These are phyloP conservation scores for Cyanoramphus novaezelandiae DNA, from an alignment of 2,113 vertebrate species.

Conservation along the genomic window DNA sequence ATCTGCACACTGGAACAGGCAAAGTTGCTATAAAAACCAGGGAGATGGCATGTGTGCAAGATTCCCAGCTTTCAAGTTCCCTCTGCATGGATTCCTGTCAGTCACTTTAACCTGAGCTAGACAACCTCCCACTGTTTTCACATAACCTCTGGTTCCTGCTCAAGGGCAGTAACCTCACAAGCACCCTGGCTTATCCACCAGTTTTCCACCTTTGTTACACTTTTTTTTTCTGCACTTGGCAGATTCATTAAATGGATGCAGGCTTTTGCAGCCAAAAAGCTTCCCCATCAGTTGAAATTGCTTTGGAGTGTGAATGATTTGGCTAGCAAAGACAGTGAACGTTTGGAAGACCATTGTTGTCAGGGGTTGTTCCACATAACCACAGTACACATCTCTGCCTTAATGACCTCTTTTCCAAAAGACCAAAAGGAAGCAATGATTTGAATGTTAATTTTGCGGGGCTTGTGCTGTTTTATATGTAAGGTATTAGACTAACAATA, in stretches of 20 bases:
- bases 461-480: neutral
- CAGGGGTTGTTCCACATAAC: neutral
- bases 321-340: neutral
- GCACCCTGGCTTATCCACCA: neutral
- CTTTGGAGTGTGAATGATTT: neutral
- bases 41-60: neutral
- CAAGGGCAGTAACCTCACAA: neutral
- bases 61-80: neutral
- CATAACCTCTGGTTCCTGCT: neutral
- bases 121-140: neutral
- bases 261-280: neutral
- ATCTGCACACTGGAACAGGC: neutral
- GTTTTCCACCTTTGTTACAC: neutral
- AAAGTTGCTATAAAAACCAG: accelerated
- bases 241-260: neutral
- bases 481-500: neutral
- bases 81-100: too few relatives aligned
- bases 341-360: neutral
- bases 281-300: neutral
- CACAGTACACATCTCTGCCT: neutral
- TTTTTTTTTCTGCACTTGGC: neutral
- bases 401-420: neutral
- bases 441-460: neutral
- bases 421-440: neutral
- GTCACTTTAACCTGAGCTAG: neutral